A percentile compares a stretch with the other conserved stretches of the same genome.
Evolutionary conservation across 2,888 invertebrate species (phyloP).

Genomic region (Troilus luridus): DNA sequence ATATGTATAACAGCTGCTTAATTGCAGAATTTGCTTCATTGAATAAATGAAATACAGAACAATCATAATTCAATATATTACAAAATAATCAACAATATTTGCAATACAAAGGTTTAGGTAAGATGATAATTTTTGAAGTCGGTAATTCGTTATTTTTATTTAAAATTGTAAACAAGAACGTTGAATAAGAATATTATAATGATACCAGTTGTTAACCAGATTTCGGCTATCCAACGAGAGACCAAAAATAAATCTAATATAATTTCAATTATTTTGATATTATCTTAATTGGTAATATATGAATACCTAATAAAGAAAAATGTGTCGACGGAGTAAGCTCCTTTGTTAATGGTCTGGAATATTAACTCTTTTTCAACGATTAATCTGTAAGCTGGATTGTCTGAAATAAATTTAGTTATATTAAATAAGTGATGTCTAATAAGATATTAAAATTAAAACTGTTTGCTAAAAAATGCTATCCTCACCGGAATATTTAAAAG

Average conservation of each 20-base stretch:
- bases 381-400: slow-evolving; percentile 82
- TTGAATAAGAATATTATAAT: no score
- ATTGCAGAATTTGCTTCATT: background rate
- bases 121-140: no score
- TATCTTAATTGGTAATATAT: background rate
- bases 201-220: no score
- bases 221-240: no score
- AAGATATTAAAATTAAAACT: background rate
- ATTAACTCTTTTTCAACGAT: slow-evolving; percentile 82
- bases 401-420: slow-evolving; percentile 69
- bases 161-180: no score
- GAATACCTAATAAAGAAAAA: slow-evolving; percentile 82
- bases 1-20: no score
- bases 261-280: background rate
- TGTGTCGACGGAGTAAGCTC: slow-evolving; percentile 85
- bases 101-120: no score
- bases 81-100: no score
- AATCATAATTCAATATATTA: no score
- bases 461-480: background rate
- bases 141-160: no score
- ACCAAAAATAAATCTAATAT: no score
- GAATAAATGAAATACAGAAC: background rate
- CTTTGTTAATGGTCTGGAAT: slow-evolving; percentile 85
- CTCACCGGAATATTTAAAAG: slow-evolving; percentile 80
- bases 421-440: background rate